phyloP scores from a whole-genome alignment of 1,140 invertebrate genomes.

The Hycleus cichorii region DNA sequence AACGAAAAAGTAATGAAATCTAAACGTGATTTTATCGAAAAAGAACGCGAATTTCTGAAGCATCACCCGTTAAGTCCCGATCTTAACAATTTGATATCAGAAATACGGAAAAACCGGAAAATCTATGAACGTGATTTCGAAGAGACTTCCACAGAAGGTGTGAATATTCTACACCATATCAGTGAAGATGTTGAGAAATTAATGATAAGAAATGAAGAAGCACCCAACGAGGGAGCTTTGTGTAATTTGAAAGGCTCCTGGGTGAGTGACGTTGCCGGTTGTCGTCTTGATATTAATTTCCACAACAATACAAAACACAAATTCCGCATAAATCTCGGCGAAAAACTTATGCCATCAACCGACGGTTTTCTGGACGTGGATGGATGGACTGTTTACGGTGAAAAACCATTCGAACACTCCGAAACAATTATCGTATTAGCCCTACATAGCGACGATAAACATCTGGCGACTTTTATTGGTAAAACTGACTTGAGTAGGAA shows the following conservation, averaged over 20 bases:
- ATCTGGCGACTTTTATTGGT: slow-evolving; percentile 30
- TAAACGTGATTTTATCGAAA: too few species aligned
- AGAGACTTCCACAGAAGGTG: too few species aligned
- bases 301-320: slow-evolving; percentile 4
- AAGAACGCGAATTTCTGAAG: too few species aligned
- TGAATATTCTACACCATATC: too few species aligned
- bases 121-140: too few species aligned
- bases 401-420: slow-evolving; percentile 23
- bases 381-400: slow-evolving; percentile 25
- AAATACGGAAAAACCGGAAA: too few species aligned
- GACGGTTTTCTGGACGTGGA: slow-evolving; percentile 25
- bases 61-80: too few species aligned
- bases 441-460: slow-evolving; percentile 23
- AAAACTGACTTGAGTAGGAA: background rate
- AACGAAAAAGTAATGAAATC: too few species aligned
- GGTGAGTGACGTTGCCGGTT: slow-evolving; percentile 31
- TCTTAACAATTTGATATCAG: too few species aligned
- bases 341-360: slow-evolving; percentile 19
- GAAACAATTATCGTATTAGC: slow-evolving; percentile 26
- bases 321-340: background rate
- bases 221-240: slow-evolving; percentile 8
- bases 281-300: slow-evolving; percentile 22
- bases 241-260: slow-evolving; percentile 32
- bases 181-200: too few species aligned
- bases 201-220: too few species aligned